phyloP scores from a whole-genome alignment of 2,888 invertebrate genomes.

The Drosophila subquinaria region DNA sequence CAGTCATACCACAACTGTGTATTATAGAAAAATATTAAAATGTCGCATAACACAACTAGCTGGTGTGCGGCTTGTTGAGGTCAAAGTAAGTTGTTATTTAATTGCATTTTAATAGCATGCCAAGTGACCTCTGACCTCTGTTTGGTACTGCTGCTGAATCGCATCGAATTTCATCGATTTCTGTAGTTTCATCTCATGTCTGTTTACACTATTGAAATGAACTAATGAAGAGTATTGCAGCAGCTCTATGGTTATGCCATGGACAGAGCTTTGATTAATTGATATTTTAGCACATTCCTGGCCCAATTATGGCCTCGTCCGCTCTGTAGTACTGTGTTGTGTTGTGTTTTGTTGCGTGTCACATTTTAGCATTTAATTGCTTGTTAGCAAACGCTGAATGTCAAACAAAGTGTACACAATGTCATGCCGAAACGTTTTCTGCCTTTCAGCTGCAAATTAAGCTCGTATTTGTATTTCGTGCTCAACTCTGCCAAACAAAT shows the following conservation, averaged over 20 bases:
- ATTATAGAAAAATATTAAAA: slow-evolving; percentile 32
- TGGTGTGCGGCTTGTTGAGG: not conserved
- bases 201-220: slow-evolving; percentile 7
- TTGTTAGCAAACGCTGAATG: slow-evolving; percentile 65
- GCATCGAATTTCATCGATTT: not conserved
- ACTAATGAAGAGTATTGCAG: slow-evolving; percentile 3
- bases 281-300: slow-evolving; percentile 55
- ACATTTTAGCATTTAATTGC: slow-evolving; percentile 68
- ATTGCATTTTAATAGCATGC: slow-evolving; percentile 34
- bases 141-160: not conserved
- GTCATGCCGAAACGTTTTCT: slow-evolving; percentile 67
- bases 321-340: not conserved
- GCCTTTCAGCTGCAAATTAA: slow-evolving; percentile 74
- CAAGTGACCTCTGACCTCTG: slow-evolving; percentile 1
- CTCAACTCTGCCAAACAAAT: slow-evolving; percentile 66
- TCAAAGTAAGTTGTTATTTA: slow-evolving; percentile 31
- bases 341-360: slow-evolving; percentile 54
- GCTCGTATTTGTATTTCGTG: slow-evolving; percentile 66
- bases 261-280: slow-evolving; percentile 57
- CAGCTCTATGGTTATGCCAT: not conserved
- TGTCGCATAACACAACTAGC: slow-evolving; percentile 19
- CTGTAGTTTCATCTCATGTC: not conserved
- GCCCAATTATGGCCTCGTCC: slow-evolving; percentile 39
- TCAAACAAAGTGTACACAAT: slow-evolving; percentile 69
- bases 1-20: slow-evolving; percentile 6